Base-by-base conservation (phyloP, 1,140 invertebrate species). In the Physella acuta region DNA sequence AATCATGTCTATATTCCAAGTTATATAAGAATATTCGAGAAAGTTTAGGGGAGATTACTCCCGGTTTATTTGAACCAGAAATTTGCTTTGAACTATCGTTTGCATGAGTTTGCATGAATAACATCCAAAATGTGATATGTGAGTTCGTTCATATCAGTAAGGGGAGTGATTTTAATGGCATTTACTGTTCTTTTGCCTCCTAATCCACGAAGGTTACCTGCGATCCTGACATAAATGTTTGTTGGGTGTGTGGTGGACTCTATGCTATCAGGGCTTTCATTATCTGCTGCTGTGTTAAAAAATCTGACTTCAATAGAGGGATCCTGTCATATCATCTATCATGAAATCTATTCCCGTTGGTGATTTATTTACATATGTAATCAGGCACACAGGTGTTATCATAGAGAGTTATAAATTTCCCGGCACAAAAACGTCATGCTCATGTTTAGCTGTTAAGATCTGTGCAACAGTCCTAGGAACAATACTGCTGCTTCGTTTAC, bases 51-150 rank as follows among this genome's bases (percentile, higher is more conserved):
- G n/a, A n/a, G n/a, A n/a, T n/a, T n/a, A n/a, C n/a, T n/a, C n/a
- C n/a, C n/a, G n/a, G n/a, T n/a, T n/a, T n/a, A n/a, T n/a, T n/a
- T n/a, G n/a, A n/a, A n/a, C n/a, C n/a, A n/a, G n/a, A n/a, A n/a
- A n/a, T n/a, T n/a, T n/a, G n/a, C n/a, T n/a, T n/a, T n/a, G n/a
- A n/a, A n/a, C n/a, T n/a, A n/a, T n/a, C n/a, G n/a, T n/a, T n/a
- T 28, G 86, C n/a, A n/a, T n/a, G n/a, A n/a, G n/a, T n/a, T n/a
- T n/a, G n/a, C 80, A 75, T 89, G 85, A 49, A 90, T 81, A 4
- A 88, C 87, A 79, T 91, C 89, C 56, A 92, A 80, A 60, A 89
- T 86, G 61, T 92, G 91, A 74, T 86, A 89, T 33, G 89, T 90
- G 11, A 92, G 85, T 59, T 89, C 87, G 83, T 92, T 91, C 60